Conservation (phyloP, 1,140 invertebrate genomes). For the Dinothrombium tinctorium region DNA sequence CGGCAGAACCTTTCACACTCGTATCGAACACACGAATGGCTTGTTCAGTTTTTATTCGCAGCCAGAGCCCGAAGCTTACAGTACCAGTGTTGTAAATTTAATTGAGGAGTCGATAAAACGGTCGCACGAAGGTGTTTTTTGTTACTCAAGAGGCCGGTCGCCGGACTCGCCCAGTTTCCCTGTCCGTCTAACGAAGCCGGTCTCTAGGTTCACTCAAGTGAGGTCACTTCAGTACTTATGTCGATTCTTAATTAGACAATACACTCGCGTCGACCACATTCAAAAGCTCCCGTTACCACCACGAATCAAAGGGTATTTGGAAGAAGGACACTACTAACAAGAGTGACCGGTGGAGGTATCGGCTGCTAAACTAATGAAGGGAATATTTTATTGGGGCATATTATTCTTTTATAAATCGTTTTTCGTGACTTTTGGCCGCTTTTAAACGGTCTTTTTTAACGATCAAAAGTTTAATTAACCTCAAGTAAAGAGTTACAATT, state of each 20-base stretch:
- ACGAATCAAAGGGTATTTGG: background rate
- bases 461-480: background rate
- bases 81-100: constrained; percentile 38
- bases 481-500: no score
- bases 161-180: constrained; percentile 40
- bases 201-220: constrained; percentile 46
- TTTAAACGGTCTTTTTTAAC: background rate
- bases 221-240: constrained; percentile 46
- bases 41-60: constrained; percentile 59
- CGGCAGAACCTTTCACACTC: constrained; percentile 68
- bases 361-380: background rate
- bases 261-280: background rate
- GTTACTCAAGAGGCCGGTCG: constrained; percentile 38
- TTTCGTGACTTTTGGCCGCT: background rate
- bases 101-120: constrained; percentile 42
- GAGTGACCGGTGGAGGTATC: background rate
- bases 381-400: background rate
- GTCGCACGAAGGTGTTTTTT: constrained; percentile 41
- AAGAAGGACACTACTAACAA: background rate
- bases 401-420: background rate
- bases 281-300: background rate
- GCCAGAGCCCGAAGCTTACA: constrained; percentile 20
- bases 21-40: constrained; percentile 91
- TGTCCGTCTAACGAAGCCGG: constrained; percentile 44
- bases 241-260: constrained; percentile 46